phyloP scores from a whole-genome alignment of 2,888 invertebrate species.

The Stratiomys singularior region DNA sequence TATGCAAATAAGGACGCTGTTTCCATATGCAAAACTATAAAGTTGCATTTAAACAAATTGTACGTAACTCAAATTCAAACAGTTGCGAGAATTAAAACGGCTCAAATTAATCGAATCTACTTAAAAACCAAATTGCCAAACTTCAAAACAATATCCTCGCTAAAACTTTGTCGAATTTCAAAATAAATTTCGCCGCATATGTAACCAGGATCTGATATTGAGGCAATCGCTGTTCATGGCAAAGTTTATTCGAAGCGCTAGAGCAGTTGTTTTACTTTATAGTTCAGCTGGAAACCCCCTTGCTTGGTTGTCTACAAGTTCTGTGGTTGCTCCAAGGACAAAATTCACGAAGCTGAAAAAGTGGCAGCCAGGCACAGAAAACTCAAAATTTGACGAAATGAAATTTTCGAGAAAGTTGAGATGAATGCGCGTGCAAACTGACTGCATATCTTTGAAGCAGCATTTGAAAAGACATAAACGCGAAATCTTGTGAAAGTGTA shows the following conservation, averaged over 20 bases:
- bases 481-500: too few relatives aligned
- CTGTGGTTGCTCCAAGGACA: not conserved
- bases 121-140: not conserved
- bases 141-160: slow-evolving; percentile 23
- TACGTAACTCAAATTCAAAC: not conserved
- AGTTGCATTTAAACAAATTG: not conserved
- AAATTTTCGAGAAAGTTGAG: not conserved
- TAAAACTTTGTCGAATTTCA: slow-evolving; percentile 2
- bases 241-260: not conserved
- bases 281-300: not conserved
- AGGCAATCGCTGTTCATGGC: not conserved
- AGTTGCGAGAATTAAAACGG: not conserved
- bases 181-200: slow-evolving; percentile 13
- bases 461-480: not conserved
- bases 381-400: not conserved
- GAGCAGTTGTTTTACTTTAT: not conserved
- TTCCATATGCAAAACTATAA: too few relatives aligned
- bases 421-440: not conserved
- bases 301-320: not conserved
- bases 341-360: not conserved
- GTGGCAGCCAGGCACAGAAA: not conserved
- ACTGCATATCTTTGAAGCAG: not conserved
- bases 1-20: too few relatives aligned
- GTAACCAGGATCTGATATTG: not conserved
- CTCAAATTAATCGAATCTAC: slow-evolving; percentile 11